phyloP scores from a whole-genome alignment of 1,140 invertebrate genomes.

The Neodiprion fabricii region DNA sequence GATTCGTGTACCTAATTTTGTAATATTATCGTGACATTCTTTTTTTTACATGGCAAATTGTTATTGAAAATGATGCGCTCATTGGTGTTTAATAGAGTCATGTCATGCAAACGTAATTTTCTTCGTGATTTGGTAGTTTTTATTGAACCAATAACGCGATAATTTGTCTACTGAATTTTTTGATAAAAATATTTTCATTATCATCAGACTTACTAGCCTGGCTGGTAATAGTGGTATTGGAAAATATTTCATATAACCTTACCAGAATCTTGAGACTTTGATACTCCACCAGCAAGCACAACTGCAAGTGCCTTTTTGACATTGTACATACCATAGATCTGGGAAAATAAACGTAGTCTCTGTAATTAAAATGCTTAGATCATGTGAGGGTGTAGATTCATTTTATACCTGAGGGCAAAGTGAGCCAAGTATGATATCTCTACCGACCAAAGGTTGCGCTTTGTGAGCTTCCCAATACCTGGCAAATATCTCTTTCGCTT shows the following conservation, averaged over 20 bases:
- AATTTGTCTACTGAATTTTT: too few species aligned
- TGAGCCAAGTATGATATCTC: constrained; percentile 82
- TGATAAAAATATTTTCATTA: constrained; percentile 8
- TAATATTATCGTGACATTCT: neutral
- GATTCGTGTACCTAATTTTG: constrained; percentile 52
- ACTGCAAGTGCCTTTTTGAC: constrained; percentile 85
- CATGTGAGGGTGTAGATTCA: neutral
- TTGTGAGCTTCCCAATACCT: constrained; percentile 77
- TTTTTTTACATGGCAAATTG: neutral
- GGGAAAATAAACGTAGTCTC: constrained; percentile 41
- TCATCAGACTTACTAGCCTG: neutral
- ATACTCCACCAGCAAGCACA: constrained; percentile 74
- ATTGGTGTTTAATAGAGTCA: too few species aligned
- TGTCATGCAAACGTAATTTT: too few species aligned
- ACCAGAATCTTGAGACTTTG: constrained; percentile 64
- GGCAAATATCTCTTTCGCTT: constrained; percentile 75
- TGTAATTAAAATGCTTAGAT: constrained; percentile 21
- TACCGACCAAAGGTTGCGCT: constrained; percentile 69
- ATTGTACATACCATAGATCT: constrained; percentile 87
- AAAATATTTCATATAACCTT: neutral
- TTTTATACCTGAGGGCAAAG: constrained; percentile 80
- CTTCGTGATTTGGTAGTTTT: too few species aligned
- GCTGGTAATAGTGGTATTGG: too few species aligned
- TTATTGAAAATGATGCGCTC: neutral
- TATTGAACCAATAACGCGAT: too few species aligned